Evolutionary conservation across 2,797 vertebrate species (phyloP), one percentile per base, ranked within the genome.

Genomic region (Schizothorax lantsangensis): DNA sequence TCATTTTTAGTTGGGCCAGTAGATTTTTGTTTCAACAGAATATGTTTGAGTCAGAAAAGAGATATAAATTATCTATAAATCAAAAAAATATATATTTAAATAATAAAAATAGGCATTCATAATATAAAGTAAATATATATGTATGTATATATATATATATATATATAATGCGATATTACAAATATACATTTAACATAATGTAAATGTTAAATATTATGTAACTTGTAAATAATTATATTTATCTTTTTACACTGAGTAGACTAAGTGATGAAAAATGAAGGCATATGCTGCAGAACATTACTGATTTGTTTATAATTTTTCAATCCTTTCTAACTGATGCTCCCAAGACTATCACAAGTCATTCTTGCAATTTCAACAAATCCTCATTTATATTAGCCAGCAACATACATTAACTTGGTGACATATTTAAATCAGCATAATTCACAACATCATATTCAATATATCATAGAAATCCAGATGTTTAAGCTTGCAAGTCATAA

Each of bases 231-330:
- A 17, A 8, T 66, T 66, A 1, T 6, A 33, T 66, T 17, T 8
- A 57, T 79, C 1, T 21, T 77, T 33, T 54, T 54, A 57, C 19
- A 38, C 36, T 6, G 66, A 68, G 7, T 21, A 64, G 59, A n/a
- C 59, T 64, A 21, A 36, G 54, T 62, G 6, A 59, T 64, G 6
- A 45, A 45, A 33, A 47, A 68, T 3, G 26, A 49, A 23, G 43
- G 43, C 62, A 49, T 49, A 30, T 11, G 40, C 57, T 43, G 38
- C 78, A 45, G 38, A 64, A 45, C 43, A 68, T 68, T 81, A 66
- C 19, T 23, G 78, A 19, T 62, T 64, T 81, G 59, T 81, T 81
- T 49, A 81, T 81, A 10, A 64, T 79, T 79, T 81, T 64, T 81
- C 59, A 81, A 8, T 19, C 19, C 26, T 64, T 66, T 49, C 59